A percentile compares a stretch with the other conserved stretches of the same genome.
These are phyloP conservation scores for Spisula subtruncata DNA, from an alignment of 2,888 invertebrate genomes.

Conservation along the genomic window DNA sequence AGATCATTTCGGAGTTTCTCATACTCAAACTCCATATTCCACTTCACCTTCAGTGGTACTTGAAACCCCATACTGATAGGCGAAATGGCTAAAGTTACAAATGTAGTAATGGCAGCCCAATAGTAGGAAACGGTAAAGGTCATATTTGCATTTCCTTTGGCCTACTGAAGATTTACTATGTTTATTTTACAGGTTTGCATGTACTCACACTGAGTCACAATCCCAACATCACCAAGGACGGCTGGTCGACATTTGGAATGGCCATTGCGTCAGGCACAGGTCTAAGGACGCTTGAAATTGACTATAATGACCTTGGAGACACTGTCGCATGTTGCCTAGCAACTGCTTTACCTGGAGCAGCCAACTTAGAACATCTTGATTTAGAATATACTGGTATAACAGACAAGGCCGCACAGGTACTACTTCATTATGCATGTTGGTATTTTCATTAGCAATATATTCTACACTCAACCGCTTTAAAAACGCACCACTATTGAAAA, in stretches of 20 bases:
- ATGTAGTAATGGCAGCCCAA: no score
- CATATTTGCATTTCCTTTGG: no score
- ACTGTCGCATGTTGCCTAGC: constrained; percentile 81
- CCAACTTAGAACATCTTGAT: constrained; percentile 82
- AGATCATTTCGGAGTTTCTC: no score
- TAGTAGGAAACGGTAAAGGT: no score
- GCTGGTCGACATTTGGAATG: constrained; percentile 84
- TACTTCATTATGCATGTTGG: background rate
- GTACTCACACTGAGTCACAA: constrained; percentile 85
- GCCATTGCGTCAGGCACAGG: constrained; percentile 80
- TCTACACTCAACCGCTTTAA: no score
- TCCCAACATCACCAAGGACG: constrained; percentile 78
- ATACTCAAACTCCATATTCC: no score
- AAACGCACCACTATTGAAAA: no score
- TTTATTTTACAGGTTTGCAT: constrained; percentile 77
- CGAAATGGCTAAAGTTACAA: no score
- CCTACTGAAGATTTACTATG: no score
- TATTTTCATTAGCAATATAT: no score
- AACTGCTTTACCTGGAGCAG: constrained; percentile 80
- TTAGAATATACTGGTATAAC: constrained; percentile 83
- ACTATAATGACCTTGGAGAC: constrained; percentile 85
- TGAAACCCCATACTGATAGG: no score
- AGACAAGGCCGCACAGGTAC: constrained; percentile 82
- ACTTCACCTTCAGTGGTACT: no score
- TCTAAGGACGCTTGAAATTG: constrained; percentile 80